Percentiles rank a stretch among this genome's conserved stretches.
These are phyloP conservation scores for Hofmannophila pseudospretella DNA, from an alignment of 2,888 invertebrate genomes.

Conservation along the genomic window DNA sequence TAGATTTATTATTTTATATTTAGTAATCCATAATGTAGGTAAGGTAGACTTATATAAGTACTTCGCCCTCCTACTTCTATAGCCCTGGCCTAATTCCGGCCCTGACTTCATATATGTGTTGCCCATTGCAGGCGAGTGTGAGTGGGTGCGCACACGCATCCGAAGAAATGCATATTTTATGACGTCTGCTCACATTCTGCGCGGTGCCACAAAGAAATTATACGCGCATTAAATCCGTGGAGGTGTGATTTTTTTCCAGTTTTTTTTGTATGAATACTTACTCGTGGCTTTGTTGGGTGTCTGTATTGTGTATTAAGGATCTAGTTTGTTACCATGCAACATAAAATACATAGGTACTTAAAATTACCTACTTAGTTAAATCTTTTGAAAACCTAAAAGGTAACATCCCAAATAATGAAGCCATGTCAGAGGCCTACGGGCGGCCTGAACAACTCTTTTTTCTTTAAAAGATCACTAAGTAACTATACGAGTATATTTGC, in stretches of 20 bases:
- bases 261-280: constrained; percentile 23
- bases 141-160: constrained; percentile 45
- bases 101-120: constrained; percentile 5
- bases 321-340: neutral
- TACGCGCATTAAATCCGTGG: constrained; percentile 75
- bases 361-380: too few relatives aligned
- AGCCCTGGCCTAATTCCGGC: neutral
- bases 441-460: too few relatives aligned
- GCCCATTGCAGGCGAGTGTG: constrained; percentile 15
- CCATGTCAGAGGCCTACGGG: too few relatives aligned
- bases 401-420: too few relatives aligned
- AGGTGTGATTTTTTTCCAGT: constrained; percentile 57
- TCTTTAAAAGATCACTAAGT: too few relatives aligned
- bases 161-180: constrained; percentile 77
- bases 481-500: too few relatives aligned
- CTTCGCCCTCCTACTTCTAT: too few relatives aligned
- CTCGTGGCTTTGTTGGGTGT: constrained; percentile 27
- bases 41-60: too few relatives aligned
- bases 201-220: constrained; percentile 79
- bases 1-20: too few relatives aligned
- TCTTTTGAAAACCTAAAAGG: too few relatives aligned
- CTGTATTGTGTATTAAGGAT: constrained; percentile 18
- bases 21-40: too few relatives aligned
- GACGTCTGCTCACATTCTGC: constrained; percentile 75
- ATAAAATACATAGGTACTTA: neutral